phyloP scores from a whole-genome alignment of 2,113 vertebrate genomes.

The Eudyptes chrysolophus region DNA sequence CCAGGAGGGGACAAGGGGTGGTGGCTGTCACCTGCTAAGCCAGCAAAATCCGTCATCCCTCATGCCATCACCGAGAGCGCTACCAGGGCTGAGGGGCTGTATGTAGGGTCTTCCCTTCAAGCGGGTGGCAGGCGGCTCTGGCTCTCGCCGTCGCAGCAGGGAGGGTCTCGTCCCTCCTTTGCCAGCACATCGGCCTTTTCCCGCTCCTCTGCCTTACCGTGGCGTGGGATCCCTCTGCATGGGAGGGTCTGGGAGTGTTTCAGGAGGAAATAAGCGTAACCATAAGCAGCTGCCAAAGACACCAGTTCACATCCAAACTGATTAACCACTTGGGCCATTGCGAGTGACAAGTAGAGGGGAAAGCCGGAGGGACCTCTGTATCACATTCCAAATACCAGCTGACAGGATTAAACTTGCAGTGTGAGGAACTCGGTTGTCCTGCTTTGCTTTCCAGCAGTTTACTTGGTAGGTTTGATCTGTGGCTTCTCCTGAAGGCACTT shows the following conservation, averaged over 20 bases:
- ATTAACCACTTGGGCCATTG: neutral
- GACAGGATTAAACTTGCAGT: neutral
- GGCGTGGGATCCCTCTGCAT: neutral
- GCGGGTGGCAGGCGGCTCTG: too few relatives aligned
- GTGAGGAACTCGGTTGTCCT: neutral
- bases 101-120: neutral
- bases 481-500: neutral
- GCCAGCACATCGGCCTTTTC: neutral
- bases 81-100: neutral
- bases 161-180: neutral
- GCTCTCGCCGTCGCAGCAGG: neutral
- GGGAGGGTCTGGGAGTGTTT: fast-evolving
- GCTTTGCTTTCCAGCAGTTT: neutral
- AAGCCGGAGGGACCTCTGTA: neutral
- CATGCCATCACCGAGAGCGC: fast-evolving
- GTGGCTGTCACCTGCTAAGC: neutral
- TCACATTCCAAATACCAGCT: neutral
- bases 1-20: neutral
- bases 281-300: neutral
- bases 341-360: fast-evolving
- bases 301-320: neutral
- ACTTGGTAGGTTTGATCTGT: neutral
- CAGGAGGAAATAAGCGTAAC: neutral
- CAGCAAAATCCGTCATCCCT: fast-evolving
- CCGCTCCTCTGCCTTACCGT: neutral